Evolutionary conservation across 2,888 invertebrate genomes (phyloP).

Genomic region (Sarcophaga subvicina): DNA sequence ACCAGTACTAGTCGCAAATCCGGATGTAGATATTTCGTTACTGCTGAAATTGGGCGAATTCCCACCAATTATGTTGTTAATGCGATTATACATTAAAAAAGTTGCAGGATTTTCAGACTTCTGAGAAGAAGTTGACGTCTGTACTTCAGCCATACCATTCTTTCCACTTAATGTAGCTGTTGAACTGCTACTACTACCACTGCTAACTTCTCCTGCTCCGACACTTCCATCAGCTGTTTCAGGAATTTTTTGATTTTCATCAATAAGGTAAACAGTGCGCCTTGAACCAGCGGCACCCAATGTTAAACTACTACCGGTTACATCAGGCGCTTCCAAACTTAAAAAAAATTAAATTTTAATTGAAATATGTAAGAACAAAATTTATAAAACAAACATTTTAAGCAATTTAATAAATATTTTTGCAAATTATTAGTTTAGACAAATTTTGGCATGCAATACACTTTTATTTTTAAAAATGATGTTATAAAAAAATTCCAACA

Average conservation of each 20-base stretch:
- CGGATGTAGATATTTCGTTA: constrained; percentile 50
- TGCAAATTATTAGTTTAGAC: constrained; percentile 39
- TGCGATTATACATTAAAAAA: constrained; percentile 89
- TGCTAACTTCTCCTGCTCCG: constrained; percentile 23
- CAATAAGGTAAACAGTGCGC: constrained; percentile 91
- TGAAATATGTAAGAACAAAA: constrained; percentile 22
- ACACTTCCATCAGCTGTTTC: constrained; percentile 75
- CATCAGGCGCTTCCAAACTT: constrained; percentile 81
- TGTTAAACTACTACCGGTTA: constrained; percentile 84
- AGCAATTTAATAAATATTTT: constrained; percentile 50
- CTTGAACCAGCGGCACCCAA: constrained; percentile 92
- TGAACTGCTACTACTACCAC: constrained; percentile 63
- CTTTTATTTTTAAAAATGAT: constrained; percentile 47
- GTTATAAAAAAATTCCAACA: constrained; percentile 15
- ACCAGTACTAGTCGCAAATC: constrained; percentile 54
- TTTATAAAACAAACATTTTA: constrained; percentile 47
- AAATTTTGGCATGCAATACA: constrained; percentile 50
- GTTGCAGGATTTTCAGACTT: constrained; percentile 83
- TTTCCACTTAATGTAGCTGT: constrained; percentile 54
- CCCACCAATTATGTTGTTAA: constrained; percentile 88
- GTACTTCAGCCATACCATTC: constrained; percentile 79
- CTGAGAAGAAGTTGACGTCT: constrained; percentile 74
- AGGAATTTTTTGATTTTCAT: constrained; percentile 84
- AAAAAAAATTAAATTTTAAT: constrained; percentile 31
- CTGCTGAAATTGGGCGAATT: constrained; percentile 78